These are phyloP conservation scores for Hydrozoanthus tunicans DNA, from an alignment of 64 coral and sea anemone species.

Conservation along the genomic window DNA sequence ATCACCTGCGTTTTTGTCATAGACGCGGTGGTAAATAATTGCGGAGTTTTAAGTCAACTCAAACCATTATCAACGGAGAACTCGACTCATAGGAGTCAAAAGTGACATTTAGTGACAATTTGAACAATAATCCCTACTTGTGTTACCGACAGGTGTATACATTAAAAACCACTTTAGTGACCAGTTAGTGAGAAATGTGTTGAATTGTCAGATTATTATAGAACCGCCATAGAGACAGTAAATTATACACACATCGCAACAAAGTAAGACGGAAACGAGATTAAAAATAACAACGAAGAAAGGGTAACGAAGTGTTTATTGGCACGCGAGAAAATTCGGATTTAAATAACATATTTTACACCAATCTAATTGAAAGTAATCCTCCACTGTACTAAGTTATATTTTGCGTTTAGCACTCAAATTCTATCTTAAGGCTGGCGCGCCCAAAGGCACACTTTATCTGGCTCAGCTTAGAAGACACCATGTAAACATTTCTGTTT, in stretches of 20 bases:
- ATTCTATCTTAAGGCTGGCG: too few species aligned
- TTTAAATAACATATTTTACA: not conserved
- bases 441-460: too few species aligned
- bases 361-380: too few species aligned
- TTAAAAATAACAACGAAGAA: not conserved
- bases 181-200: conserved; percentile 41
- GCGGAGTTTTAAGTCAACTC: conserved; percentile 9
- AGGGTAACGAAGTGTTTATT: not conserved
- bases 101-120: conserved; percentile 20
- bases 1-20: conserved; percentile 43
- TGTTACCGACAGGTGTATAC: conserved; percentile 28
- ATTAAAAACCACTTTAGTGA: conserved; percentile 26
- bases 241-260: not conserved
- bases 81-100: conserved; percentile 36
- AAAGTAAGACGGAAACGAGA: not conserved
- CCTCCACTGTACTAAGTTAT: too few species aligned
- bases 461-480: too few species aligned
- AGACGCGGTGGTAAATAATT: conserved; percentile 16
- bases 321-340: not conserved
- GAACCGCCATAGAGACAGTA: not conserved
- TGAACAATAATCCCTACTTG: conserved; percentile 17
- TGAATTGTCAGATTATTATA: conserved; percentile 42
- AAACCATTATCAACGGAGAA: conserved; percentile 31
- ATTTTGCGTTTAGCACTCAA: too few species aligned
- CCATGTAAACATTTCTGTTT: too few species aligned